Conservation (phyloP, 1,140 invertebrate species). For the Drosophila baimaii region DNA sequence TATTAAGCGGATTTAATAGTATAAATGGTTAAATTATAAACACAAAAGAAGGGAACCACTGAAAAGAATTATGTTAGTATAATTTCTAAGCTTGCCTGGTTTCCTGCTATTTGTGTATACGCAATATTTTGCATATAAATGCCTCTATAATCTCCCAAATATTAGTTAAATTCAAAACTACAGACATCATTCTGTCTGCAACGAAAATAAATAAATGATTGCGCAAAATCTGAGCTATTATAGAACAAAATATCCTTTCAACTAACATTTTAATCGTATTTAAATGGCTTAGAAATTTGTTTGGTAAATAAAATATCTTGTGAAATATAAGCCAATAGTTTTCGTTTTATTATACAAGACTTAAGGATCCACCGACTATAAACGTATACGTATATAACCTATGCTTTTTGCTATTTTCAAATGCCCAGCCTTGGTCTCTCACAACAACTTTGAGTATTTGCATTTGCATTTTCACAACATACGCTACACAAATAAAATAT, state of each 20-base stretch:
- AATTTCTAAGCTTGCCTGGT: no score
- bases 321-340: constrained; percentile 10
- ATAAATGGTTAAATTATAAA: no score
- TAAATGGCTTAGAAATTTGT: constrained; percentile 1
- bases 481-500: constrained; percentile 55
- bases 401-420: constrained; percentile 8
- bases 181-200: no score
- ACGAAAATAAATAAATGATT: neutral
- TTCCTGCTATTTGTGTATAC: no score
- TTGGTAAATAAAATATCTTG: constrained; percentile 4
- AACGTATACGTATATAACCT: neutral
- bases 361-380: neutral
- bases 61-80: neutral
- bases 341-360: neutral
- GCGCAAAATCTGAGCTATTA: neutral
- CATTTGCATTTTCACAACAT: constrained; percentile 50
- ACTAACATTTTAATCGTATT: constrained; percentile 2
- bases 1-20: no score
- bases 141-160: neutral
- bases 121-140: neutral
- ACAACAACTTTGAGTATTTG: constrained; percentile 17
- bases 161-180: neutral
- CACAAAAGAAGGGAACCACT: no score
- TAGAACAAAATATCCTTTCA: neutral
- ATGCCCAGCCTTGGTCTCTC: neutral